Evolutionary conservation across 2,888 invertebrate genomes (phyloP).

Genomic region (Chrysodeixis includens): DNA sequence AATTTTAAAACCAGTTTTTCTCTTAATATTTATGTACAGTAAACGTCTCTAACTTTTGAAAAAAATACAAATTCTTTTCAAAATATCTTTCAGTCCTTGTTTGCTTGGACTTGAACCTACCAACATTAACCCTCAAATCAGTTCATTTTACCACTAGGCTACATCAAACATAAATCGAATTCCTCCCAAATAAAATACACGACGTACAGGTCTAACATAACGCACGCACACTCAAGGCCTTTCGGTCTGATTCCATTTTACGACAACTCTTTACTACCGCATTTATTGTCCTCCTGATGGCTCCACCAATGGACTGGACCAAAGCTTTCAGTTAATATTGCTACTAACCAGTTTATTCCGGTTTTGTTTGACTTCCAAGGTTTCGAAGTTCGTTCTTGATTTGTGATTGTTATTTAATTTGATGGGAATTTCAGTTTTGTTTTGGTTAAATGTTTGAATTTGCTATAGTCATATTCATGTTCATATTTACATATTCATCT

Average conservation of each 20-base stretch:
- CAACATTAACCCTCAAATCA: no score
- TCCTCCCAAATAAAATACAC: background rate
- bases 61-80: no score
- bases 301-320: conserved; percentile 28
- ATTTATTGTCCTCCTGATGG: conserved; percentile 52
- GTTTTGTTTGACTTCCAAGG: conserved; percentile 35
- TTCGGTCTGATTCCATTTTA: conserved; percentile 59
- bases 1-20: no score
- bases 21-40: no score
- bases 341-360: conserved; percentile 19
- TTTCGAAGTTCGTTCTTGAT: background rate
- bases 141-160: background rate
- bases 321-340: conserved; percentile 35
- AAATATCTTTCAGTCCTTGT: no score
- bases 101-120: no score
- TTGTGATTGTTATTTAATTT: background rate
- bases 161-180: background rate
- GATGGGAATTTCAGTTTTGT: background rate
- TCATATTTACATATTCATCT: no score
- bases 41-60: no score
- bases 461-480: no score
- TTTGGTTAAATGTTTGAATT: no score
- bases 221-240: conserved; percentile 10
- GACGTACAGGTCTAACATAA: background rate
- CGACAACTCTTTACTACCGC: conserved; percentile 47